Conservation (phyloP, 2,113 vertebrate species). For the Oenanthe melanoleuca region DNA sequence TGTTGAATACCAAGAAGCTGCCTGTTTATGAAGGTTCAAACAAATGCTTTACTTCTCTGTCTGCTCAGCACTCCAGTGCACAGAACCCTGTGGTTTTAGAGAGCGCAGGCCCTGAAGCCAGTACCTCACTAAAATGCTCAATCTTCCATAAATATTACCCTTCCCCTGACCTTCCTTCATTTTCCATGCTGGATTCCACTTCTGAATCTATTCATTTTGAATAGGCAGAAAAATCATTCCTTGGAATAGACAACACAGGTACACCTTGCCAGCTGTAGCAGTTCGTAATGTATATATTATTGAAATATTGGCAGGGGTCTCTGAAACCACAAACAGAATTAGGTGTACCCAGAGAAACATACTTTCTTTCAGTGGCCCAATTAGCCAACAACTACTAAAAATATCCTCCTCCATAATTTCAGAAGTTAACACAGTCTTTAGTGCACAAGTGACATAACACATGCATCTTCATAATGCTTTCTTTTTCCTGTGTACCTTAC, state of each 20-base stretch:
- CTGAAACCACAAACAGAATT: conserved; percentile 57
- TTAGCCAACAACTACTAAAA: conserved; percentile 59
- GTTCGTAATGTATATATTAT: conserved; percentile 58
- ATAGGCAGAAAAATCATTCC: conserved; percentile 63
- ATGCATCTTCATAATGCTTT: conserved; percentile 61
- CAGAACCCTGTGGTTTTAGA: conserved; percentile 20
- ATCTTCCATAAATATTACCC: conserved; percentile 67
- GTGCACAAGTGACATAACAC: background rate
- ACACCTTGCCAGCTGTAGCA: conserved; percentile 70
- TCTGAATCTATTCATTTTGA: conserved; percentile 67
- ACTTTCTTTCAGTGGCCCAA: conserved; percentile 53
- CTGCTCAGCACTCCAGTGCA: conserved; percentile 36
- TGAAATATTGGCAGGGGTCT: conserved; percentile 48
- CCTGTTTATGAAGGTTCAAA: background rate
- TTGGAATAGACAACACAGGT: conserved; percentile 47
- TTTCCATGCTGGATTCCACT: conserved; percentile 72
- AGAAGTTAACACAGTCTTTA: conserved; percentile 31
- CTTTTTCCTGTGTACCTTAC: conserved; percentile 22
- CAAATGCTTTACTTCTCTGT: background rate
- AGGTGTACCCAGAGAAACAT: conserved; percentile 63
- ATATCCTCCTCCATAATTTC: conserved; percentile 55
- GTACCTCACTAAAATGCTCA: conserved; percentile 59
- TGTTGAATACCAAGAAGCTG: background rate
- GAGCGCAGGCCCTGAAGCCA: conserved; percentile 40
- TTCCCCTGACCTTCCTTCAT: conserved; percentile 70